phyloP scores from a whole-genome alignment of 2,113 vertebrate species.

The Eubucco bourcierii region DNA sequence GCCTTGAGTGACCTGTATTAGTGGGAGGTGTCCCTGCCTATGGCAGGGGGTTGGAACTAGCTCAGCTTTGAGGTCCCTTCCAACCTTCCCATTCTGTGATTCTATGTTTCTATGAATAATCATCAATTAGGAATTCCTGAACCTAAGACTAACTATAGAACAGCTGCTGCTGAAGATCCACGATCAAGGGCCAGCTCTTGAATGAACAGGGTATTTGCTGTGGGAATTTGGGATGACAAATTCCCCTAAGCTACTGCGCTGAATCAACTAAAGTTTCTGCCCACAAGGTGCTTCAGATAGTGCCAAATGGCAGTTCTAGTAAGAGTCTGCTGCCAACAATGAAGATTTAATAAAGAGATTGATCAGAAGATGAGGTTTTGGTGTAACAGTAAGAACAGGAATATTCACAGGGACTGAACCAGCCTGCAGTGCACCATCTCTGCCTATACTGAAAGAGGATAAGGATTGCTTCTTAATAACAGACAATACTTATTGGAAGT shows the following conservation, averaged over 20 bases:
- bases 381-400: not conserved
- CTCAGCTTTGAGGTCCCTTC: too few species aligned
- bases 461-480: not conserved
- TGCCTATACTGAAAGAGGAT: not conserved
- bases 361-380: not conserved
- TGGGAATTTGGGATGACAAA: slow-evolving; percentile 7
- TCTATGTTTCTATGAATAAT: not conserved
- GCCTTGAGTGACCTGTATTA: too few species aligned
- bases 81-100: too few species aligned
- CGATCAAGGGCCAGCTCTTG: not conserved
- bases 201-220: not conserved
- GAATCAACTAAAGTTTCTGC: not conserved
- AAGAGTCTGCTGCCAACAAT: not conserved
- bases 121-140: slow-evolving; percentile 42
- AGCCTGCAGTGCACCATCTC: not conserved
- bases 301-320: not conserved
- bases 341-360: slow-evolving; percentile 1
- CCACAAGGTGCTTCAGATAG: not conserved
- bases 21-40: too few species aligned
- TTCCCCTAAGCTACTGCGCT: not conserved
- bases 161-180: not conserved
- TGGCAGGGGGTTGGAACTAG: too few species aligned
- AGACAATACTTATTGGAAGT: slow-evolving; percentile 8
- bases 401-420: not conserved
- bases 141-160: slow-evolving; percentile 30